Base-by-base conservation (phyloP, 2,888 invertebrate genomes). In the Athrips mouffetella region DNA sequence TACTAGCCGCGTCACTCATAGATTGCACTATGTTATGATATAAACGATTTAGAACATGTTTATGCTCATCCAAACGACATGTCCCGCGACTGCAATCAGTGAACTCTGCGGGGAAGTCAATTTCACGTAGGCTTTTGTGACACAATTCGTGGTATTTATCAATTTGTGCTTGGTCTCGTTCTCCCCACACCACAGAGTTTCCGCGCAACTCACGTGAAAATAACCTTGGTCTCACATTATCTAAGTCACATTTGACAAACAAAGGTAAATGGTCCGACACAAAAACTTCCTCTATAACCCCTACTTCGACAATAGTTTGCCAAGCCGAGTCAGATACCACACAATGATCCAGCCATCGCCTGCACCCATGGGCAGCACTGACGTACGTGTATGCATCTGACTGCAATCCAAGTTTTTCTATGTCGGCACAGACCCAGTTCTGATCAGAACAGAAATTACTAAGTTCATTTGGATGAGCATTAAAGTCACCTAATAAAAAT, bases 311-410 rank as follows among this genome's bases (percentile, higher is more conserved):
- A 3, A 35, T 10, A 3, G 35, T 15, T 16, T 5, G 3, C 13
- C 13, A 4, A 7, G 15, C 35, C 16, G 35, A 13, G 3, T 35
- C 35, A 13, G 35, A 15, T 13, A 35, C 15, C 3, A 35, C 16
- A 40, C 52, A 55, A 37, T 57, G 55, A 37, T 57, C 55, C 3
- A 57, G 37, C 59, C 58, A 58, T 1, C 58, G 6, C 7, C 30
- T 45, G 13, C 35, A 46, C 5, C 46, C 50, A 21, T 54, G 48
- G 10, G 52, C 52, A n/a, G 56, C 54, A 45, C 58, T 58, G 0
- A 55, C 35, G 40, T 39, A 60, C 0, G 56, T 60, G 11, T 49
- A 52, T 1, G 48, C 48, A 20, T 52, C 52, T 3, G 45, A 16
- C 2, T 31, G 21, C 18, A 49, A 15, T 1, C 50, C 2, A 13